These are phyloP conservation scores for Calliphora vicina DNA, from an alignment of 1,140 invertebrate genomes.

Conservation along the genomic window DNA sequence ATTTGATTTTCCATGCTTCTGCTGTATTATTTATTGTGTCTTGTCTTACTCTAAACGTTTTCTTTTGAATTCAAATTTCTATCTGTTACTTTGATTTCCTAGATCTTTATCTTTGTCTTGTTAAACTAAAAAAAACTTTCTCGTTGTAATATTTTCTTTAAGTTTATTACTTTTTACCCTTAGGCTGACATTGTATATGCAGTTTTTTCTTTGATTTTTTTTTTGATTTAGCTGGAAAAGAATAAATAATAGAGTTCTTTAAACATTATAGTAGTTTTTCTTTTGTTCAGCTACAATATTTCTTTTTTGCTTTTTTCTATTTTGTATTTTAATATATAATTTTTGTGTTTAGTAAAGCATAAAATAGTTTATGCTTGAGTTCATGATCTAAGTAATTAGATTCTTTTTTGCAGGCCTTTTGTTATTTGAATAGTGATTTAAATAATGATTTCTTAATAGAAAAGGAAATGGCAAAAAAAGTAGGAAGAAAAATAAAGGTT, in stretches of 20 bases:
- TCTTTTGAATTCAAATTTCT: too few species aligned
- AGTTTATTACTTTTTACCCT: neutral
- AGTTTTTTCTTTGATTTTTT: neutral
- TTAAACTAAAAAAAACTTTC: neutral
- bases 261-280: neutral
- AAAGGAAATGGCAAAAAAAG: neutral
- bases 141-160: neutral
- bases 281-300: neutral
- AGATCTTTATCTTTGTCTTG: neutral
- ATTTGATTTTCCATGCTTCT: too few species aligned
- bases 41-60: too few species aligned
- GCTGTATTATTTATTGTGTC: too few species aligned
- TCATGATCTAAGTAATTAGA: slow-evolving; percentile 12
- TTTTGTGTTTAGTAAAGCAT: slow-evolving; percentile 2
- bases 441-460: neutral
- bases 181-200: neutral
- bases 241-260: neutral
- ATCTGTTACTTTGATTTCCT: too few species aligned
- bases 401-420: neutral
- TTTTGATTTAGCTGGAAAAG: neutral
- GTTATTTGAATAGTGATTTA: neutral
- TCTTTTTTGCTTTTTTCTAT: too few species aligned
- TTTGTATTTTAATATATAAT: neutral
- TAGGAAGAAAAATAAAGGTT: too few species aligned
- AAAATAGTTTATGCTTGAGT: slow-evolving; percentile 16